Percentiles rank a stretch among this genome's conserved stretches.
Conservation (phyloP, 2,113 vertebrate species). For the Phasianus colchicus region DNA sequence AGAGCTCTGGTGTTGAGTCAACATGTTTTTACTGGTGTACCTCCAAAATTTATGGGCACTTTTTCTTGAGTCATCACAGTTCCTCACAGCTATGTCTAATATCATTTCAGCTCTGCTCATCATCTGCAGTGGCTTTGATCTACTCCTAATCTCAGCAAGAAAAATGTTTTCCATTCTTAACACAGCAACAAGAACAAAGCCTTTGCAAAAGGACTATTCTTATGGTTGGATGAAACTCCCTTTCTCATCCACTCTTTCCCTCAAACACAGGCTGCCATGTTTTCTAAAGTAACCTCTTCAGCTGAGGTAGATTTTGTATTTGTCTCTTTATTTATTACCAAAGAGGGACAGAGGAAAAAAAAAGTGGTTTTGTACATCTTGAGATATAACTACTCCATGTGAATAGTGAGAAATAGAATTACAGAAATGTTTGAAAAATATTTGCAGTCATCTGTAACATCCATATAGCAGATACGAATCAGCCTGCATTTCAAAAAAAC, state of each 20-base stretch:
- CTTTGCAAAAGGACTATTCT: not conserved
- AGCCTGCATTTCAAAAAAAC: not conserved
- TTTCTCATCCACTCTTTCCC: not conserved
- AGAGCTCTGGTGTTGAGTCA: not conserved
- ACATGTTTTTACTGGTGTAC: not conserved
- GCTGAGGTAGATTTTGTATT: not conserved
- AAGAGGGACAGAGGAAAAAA: not conserved
- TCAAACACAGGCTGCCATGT: not conserved
- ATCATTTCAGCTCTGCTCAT: not conserved
- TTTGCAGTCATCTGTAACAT: not conserved
- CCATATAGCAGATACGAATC: not conserved
- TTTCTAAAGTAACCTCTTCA: not conserved
- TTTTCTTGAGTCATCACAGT: not conserved
- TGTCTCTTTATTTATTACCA: not conserved
- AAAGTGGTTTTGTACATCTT: not conserved
- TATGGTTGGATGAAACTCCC: not conserved
- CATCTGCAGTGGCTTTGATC: not conserved
- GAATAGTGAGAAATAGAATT: not conserved
- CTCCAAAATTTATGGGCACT: not conserved
- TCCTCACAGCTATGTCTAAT: not conserved
- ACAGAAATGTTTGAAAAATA: not conserved
- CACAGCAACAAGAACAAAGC: not conserved
- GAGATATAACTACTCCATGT: not conserved
- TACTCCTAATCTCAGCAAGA: not conserved
- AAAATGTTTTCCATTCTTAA: not conserved